Conservation (phyloP, 2,113 vertebrate species). For the Myotis yumanensis region DNA sequence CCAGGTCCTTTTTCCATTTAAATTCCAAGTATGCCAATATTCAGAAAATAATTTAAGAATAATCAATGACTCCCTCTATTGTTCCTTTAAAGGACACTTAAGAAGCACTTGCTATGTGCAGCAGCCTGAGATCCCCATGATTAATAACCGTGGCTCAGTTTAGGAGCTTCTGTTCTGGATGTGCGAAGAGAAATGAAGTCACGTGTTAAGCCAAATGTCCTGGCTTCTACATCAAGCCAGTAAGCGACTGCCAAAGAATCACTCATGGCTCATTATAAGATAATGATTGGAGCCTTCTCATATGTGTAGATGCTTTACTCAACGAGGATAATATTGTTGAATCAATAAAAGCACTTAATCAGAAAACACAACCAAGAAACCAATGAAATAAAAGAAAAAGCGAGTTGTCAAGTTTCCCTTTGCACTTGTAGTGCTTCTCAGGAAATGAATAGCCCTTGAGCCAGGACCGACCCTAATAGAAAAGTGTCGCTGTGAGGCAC, state of each 20-base stretch:
- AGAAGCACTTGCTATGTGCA: background rate
- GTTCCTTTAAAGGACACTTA: background rate
- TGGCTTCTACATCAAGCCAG: constrained; percentile 2
- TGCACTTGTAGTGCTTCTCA: background rate
- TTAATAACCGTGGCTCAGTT: background rate
- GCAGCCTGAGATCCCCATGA: background rate
- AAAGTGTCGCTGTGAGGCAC: background rate
- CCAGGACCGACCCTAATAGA: background rate
- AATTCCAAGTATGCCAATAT: constrained; percentile 26
- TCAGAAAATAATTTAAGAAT: constrained; percentile 17
- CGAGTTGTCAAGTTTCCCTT: background rate
- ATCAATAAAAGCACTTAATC: background rate
- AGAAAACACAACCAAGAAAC: constrained; percentile 33
- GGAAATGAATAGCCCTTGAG: background rate
- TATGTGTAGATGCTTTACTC: background rate
- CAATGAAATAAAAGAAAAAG: background rate
- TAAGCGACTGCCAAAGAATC: background rate
- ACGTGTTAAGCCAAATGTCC: background rate
- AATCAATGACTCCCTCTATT: background rate
- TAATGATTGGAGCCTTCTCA: background rate
- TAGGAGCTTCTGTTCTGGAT: background rate
- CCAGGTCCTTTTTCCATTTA: background rate
- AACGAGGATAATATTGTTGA: background rate
- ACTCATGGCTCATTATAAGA: background rate
- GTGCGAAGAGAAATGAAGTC: background rate